Base-by-base conservation (phyloP, 2,113 vertebrate species). In the Gavia stellata region DNA sequence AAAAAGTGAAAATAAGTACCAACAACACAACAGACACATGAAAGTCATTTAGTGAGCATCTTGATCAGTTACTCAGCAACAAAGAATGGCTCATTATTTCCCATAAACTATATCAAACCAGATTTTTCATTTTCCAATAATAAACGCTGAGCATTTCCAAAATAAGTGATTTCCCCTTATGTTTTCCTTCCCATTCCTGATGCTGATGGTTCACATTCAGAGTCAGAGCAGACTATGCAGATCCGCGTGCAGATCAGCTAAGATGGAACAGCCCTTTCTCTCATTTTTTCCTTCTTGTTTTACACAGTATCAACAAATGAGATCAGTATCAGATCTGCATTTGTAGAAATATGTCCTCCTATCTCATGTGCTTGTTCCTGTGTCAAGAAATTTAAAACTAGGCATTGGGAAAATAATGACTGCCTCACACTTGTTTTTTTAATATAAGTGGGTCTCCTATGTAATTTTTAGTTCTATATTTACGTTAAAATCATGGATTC, bases 251-350 rank as follows among this genome's bases (percentile, higher is more conserved):
- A 17, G 68, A 81, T 42, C 84, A 81, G 66, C 81, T 75, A 25
- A 17, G 44, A 56, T 5, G 31, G 53, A 92, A 16, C 25, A 55
- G 91, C 36, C 29, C 62, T 5, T 42, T 33, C 53, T 34, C 74
- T 52, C 63, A 4, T 63, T 92, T 87, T 71, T 62, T 29, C 13
- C 38, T 52, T 26, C 66, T 77, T 56, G 50, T 80, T 93, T 88
- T 68, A 92, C 78, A 78, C 18, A 14, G 31, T n/a, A 31, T 53
- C 71, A n/a, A 94, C 81, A 93, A 94, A 91, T 2, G 53, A 95
- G 88, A 71, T 28, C 11, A 6, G 61, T 23, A 63, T 72, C 87
- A 11, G 70, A 56, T 56, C 59, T 29, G n/a, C 50, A 25, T 66
- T 85, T 92, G 38, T 4, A 88, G 62, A 56, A 65, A 38, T 17